These are phyloP conservation scores for Caenorhabditis briggsae DNA, from an alignment of 1,140 invertebrate genomes.

Conservation along the genomic window DNA sequence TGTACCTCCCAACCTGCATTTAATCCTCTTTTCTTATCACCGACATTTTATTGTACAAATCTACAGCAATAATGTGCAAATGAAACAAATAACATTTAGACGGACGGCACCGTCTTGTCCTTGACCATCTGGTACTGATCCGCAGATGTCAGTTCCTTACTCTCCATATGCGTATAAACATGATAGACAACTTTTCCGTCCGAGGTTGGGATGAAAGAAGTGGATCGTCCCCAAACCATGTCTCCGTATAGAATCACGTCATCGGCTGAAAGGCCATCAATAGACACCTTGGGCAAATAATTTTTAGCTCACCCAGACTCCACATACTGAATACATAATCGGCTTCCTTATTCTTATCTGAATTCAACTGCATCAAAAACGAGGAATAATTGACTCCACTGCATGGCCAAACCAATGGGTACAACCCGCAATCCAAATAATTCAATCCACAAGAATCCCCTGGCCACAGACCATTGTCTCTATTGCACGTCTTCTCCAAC, in stretches of 20 bases:
- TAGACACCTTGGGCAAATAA: background rate
- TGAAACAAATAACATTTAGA: background rate
- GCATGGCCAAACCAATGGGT: conserved; percentile 55
- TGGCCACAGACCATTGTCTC: conserved; percentile 62
- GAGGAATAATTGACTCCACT: conserved; percentile 48
- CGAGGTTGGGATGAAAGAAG: conserved; percentile 51
- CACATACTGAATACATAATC: conserved; percentile 56
- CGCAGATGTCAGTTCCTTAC: conserved; percentile 58
- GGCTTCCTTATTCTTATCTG: conserved; percentile 58
- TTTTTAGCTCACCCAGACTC: conserved; percentile 51
- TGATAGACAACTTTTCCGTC: conserved; percentile 50
- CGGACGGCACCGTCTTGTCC: conserved; percentile 4
- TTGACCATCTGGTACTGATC: conserved; percentile 44
- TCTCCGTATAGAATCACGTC: conserved; percentile 59
- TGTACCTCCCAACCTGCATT: background rate
- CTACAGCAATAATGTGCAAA: too few relatives aligned
- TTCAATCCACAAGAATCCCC: conserved; percentile 60
- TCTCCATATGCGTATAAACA: conserved; percentile 64
- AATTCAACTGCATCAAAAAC: conserved; percentile 61
- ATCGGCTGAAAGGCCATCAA: conserved; percentile 54
- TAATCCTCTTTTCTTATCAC: conserved; percentile 4
- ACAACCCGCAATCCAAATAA: conserved; percentile 57
- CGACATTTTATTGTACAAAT: too few relatives aligned
- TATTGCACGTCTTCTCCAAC: conserved; percentile 55
- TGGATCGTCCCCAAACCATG: conserved; percentile 58